These are phyloP conservation scores for Drosophila fuyamai DNA, from an alignment of 1,140 invertebrate genomes.

Conservation along the genomic window DNA sequence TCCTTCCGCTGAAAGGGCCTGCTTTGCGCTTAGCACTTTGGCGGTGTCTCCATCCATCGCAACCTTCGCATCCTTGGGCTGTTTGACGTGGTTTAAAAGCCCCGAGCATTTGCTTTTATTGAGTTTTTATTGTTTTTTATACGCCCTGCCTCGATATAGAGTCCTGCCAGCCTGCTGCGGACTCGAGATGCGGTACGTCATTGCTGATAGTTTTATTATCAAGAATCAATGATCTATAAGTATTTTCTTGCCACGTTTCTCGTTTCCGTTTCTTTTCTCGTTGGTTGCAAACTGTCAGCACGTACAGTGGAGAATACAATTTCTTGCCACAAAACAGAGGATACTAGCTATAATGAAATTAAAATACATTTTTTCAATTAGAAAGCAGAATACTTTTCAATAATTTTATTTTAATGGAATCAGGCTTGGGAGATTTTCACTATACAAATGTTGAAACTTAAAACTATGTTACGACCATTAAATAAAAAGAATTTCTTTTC, in stretches of 20 bases:
- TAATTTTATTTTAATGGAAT: neutral
- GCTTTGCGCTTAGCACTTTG: slow-evolving; percentile 64
- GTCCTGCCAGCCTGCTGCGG: slow-evolving; percentile 24
- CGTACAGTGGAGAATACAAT: slow-evolving; percentile 18
- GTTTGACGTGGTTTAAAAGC: slow-evolving; percentile 70
- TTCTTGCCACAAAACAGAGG: slow-evolving; percentile 12
- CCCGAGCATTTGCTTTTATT: slow-evolving; percentile 78
- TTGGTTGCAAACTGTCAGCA: slow-evolving; percentile 52
- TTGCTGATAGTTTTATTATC: slow-evolving; percentile 80
- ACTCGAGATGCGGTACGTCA: slow-evolving; percentile 43
- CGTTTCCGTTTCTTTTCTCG: slow-evolving; percentile 35
- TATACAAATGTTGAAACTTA: no score
- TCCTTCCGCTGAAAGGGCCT: slow-evolving; percentile 14
- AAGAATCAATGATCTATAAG: slow-evolving; percentile 79
- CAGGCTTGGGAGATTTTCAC: no score
- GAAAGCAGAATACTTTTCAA: neutral
- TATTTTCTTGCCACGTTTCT: slow-evolving; percentile 55
- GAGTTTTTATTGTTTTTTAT: slow-evolving; percentile 83
- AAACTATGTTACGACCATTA: no score
- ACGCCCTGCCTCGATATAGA: slow-evolving; percentile 37
- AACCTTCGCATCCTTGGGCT: slow-evolving; percentile 51
- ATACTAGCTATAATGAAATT: neutral
- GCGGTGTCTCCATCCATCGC: slow-evolving; percentile 47
- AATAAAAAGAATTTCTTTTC: no score
- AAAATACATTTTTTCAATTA: neutral